Evolutionary conservation across 2,113 vertebrate species (phyloP), one percentile per base, ranked within the genome.

Genomic region (Mugil cephalus): DNA sequence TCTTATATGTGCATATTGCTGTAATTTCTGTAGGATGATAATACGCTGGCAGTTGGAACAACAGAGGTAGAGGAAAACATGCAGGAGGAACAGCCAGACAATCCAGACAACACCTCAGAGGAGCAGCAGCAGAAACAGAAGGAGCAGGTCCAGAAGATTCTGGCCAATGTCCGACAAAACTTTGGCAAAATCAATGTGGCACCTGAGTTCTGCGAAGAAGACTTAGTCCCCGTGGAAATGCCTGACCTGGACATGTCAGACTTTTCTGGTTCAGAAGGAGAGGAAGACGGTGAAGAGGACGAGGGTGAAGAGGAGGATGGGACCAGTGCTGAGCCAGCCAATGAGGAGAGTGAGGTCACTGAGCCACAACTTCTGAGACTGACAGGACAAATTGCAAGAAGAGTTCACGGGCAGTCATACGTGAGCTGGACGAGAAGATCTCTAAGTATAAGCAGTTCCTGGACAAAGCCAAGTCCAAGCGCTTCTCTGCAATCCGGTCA

Each of bases 401-500:
- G 38, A 88, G 84, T 82, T 80, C 95, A 13, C 93, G 90, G 38
- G 80, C 92, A 7, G 83, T 94, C 30, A 93, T 99, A 62, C 91
- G 92, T 42, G 94, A 94, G 59, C 88, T 99, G 83, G 97, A 99
- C 11, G 95, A 95, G 34, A 98, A 98, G 92, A 99, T 99, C 4
- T 91, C 95, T 12, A 99, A 97, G 87, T 97, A 96, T 71, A 97
- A 95, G 82, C 96, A 95, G 61, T 99, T 99, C 89, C 86, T 99
- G 92, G 95, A 96, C 72, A 95, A 95, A 78, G 98, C 98, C 77
- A 98, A 95, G 87, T 95, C 95, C 77, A 99, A 96, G 82, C 96
- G 94, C 79, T 99, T 99, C 76, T 99, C 98, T 9, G 95, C 95
- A 48, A 94, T 99, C 89, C 94, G 98, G 98, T 99, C 7, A 24